Evolutionary conservation across 2,888 invertebrate species (phyloP), one percentile per base, ranked within the genome.

Genomic region (Caenorhabditis wallacei): DNA sequence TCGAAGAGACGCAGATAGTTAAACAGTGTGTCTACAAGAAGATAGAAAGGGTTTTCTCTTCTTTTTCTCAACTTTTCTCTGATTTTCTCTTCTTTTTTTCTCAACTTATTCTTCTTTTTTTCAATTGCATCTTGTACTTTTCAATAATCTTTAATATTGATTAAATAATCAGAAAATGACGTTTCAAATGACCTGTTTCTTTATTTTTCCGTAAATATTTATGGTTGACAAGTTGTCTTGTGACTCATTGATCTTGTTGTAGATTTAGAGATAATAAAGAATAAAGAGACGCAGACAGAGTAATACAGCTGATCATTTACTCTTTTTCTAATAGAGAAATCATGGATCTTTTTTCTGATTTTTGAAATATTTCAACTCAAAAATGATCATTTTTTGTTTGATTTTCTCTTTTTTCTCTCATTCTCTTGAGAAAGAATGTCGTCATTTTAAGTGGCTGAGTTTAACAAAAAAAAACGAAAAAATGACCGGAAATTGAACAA

Each of bases 211-310:
- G 66, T 66, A 66, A 53, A 66, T 66, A 66, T 53, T 66, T 66
- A 66, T n/a, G 66, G 26, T 53, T 66, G 53, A 53, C 53, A 30
- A 48, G n/a, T n/a, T 48, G 53, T 51, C 66, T 51, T 53, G 66
- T 53, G 66, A 66, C 66, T 66, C 66, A 66, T 66, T 66, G 66
- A 66, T 66, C 66, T 48, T 66, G 51, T 66, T 53, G 66, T 66
- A 53, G 26, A 53, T 48, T 18, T 11, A 66, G 30, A 26, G 22
- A 63, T 40, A 40, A 59, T 40, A 59, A 4, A 40, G 7, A 20
- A 2, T 1, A 4, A 37, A 40, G 66, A 66, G 66, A 66, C 53
- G 53, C 53, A 66, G 66, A 53, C 22, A 66, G 10, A 53, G 20
- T 5, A 37, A 53, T 30, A 66, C 66, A 66, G 66, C 66, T 66